Percentiles rank a stretch among this genome's conserved stretches.
These are phyloP conservation scores for Axis porcinus DNA, from an alignment of 2,113 vertebrate genomes.

Conservation along the genomic window DNA sequence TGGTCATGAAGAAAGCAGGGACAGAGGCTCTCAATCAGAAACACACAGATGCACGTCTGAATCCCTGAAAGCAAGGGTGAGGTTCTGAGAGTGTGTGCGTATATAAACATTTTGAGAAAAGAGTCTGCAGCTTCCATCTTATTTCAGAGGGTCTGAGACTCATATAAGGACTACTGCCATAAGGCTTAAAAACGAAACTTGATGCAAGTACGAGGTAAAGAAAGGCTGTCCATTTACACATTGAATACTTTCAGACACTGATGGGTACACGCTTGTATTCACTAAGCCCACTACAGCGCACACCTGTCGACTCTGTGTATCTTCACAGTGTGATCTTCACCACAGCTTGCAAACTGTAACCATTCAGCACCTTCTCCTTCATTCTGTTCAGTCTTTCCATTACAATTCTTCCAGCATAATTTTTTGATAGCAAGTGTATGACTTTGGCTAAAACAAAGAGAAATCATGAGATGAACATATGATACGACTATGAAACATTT, in stretches of 20 bases:
- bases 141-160: not conserved
- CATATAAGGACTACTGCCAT: not conserved
- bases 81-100: not conserved
- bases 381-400: slow-evolving; percentile 80
- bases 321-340: slow-evolving; percentile 92
- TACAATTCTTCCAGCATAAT: slow-evolving; percentile 89
- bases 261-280: not conserved
- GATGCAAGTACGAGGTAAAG: not conserved
- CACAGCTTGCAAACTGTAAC: slow-evolving; percentile 93
- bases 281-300: slow-evolving; percentile 67
- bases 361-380: slow-evolving; percentile 80
- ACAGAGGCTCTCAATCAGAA: not conserved
- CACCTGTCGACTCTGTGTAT: slow-evolving; percentile 89
- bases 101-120: not conserved
- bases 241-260: not conserved
- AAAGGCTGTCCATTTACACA: slow-evolving; percentile 31
- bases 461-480: slow-evolving; percentile 68
- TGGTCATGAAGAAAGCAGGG: not conserved
- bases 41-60: not conserved
- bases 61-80: not conserved
- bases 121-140: not conserved
- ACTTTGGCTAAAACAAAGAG: slow-evolving; percentile 85
- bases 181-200: slow-evolving; percentile 1
- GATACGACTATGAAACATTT: slow-evolving; percentile 60
- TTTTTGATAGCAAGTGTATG: slow-evolving; percentile 92